A percentile compares a stretch with the other conserved stretches of the same genome.
phyloP scores from a whole-genome alignment of 2,888 invertebrate genomes.

The Sinodicranocentrus sp. region DNA sequence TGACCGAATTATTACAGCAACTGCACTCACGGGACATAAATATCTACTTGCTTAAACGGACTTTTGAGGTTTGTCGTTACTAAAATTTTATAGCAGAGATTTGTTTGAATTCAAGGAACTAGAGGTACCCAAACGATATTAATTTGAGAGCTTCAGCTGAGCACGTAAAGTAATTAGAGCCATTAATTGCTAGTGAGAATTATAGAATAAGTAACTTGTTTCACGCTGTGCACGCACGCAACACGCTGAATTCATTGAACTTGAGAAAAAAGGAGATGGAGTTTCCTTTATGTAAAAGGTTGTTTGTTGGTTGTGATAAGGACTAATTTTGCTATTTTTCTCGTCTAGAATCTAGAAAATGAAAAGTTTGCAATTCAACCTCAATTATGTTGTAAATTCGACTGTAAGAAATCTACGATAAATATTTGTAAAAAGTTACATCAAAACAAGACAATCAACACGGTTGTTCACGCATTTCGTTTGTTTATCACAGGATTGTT shows the following conservation, averaged over 20 bases:
- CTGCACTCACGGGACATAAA: no score
- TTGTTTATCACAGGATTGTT: neutral
- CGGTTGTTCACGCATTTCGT: neutral
- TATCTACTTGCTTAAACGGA: no score
- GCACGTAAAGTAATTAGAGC: slow-evolving; percentile 2
- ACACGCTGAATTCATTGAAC: slow-evolving; percentile 34
- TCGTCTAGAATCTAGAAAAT: slow-evolving; percentile 25
- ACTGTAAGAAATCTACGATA: neutral
- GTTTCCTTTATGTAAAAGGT: neutral
- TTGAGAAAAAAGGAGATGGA: no score
- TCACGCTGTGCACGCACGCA: neutral
- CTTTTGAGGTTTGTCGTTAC: no score
- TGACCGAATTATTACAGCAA: no score
- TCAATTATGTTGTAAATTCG: neutral
- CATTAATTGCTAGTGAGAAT: no score
- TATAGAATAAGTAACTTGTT: no score
- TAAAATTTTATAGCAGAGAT: no score
- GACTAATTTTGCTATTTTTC: neutral
- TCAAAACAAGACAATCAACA: neutral
- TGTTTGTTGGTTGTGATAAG: slow-evolving; percentile 5
- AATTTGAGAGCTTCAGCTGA: no score
- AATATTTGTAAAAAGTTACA: no score
- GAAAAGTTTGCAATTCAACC: neutral
- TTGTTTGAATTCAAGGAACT: no score
- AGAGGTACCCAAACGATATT: no score